Percentiles rank a stretch among this genome's conserved stretches.
Evolutionary conservation across 2,888 invertebrate genomes (phyloP).

Genomic region (Pristionchus entomophagus): DNA sequence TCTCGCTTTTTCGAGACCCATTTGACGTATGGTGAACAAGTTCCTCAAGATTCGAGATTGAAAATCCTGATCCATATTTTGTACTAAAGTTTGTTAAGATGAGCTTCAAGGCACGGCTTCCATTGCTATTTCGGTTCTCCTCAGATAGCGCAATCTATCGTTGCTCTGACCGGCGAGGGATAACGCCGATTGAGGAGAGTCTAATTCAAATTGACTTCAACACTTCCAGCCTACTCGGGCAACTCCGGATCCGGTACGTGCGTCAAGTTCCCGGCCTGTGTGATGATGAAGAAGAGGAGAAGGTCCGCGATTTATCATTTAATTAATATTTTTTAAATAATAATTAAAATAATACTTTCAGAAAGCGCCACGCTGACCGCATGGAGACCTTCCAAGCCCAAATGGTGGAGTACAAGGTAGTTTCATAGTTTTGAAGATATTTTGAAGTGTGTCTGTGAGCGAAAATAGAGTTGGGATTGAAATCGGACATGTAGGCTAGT

Average conservation of each 20-base stretch:
- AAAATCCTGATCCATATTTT: no score
- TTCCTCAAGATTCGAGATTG: no score
- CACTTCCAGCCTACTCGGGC: constrained; percentile 36
- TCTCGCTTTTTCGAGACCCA: no score
- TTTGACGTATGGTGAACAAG: no score
- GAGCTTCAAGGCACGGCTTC: no score
- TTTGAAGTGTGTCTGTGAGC: no score
- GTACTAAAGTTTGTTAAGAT: no score
- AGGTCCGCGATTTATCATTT: background rate
- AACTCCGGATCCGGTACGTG: constrained; percentile 59
- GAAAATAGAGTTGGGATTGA: no score
- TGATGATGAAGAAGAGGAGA: constrained; percentile 66
- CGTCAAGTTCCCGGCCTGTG: constrained; percentile 71
- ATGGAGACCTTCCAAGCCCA: constrained; percentile 62
- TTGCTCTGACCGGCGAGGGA: no score
- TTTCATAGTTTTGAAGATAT: no score
- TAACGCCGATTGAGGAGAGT: no score
- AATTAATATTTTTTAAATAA: background rate
- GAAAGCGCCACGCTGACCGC: constrained; percentile 66
- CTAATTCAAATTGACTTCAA: background rate
- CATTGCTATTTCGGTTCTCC: background rate
- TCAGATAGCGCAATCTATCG: background rate
- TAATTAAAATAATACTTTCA: background rate
- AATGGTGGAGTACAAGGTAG: constrained; percentile 45
- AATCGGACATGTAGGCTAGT: no score